Evolutionary conservation across 2,113 vertebrate species (phyloP), one percentile per base, ranked within the genome.

Genomic region (Sakesphorus luctuosus): DNA sequence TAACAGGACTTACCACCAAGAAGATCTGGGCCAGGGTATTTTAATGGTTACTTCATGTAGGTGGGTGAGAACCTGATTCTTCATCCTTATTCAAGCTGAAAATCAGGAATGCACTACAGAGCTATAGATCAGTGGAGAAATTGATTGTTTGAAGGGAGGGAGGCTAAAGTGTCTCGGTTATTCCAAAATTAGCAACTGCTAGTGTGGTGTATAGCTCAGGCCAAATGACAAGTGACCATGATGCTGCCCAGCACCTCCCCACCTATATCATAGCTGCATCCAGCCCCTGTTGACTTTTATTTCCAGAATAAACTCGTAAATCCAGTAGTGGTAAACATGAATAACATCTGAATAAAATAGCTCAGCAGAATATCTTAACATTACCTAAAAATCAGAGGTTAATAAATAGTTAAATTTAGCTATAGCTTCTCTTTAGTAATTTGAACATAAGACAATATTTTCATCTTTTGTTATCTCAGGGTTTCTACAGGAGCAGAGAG

Each of bases 361-460:
- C 46, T 87, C 81, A 88, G 63, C 75, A 94, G 73, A 69, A 67
- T 68, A 80, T 85, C 69, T 71, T 61, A 75, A 49, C 36, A 18
- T 68, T 28, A 17, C 61, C 86, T 89, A 85, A 76, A 93, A 75
- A 36, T 13, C 72, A 94, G 71, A 78, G 74, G 88, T 66, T 81
- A 92, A 81, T 49, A 96, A 94, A 94, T 23, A 62, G 90, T 94
- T 73, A 96, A 87, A 91, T 28, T 65, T 55, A 77, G 43, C 74
- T 74, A 50, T 71, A 81, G 67, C 72, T 74, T 88, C 56, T 62
- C 87, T 75, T 90, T 90, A 96, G 69, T 63, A 72, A 85, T 87
- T 96, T 87, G 80, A 90, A 72, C 74, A 20, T 74, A 67, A 96
- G 86, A 59, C 73, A 76, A 52, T 93, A 83, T 89, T 63, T 13